phyloP scores from a whole-genome alignment of 2,888 invertebrate genomes.

The Nowickia ferox region DNA sequence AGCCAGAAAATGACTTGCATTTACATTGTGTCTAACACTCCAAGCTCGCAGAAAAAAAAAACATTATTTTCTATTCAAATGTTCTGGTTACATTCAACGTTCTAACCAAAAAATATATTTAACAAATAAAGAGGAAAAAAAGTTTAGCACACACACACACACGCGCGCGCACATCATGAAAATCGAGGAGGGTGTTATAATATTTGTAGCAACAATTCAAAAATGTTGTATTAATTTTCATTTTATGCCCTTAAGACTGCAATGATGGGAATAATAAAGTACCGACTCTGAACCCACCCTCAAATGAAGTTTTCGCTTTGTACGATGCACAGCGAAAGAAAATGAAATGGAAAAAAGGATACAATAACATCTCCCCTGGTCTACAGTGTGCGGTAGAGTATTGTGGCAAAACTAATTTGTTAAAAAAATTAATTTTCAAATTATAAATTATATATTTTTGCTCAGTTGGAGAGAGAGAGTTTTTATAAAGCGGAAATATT shows the following conservation, averaged over 20 bases:
- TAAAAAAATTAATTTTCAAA: conserved; percentile 20
- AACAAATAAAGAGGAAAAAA: not conserved
- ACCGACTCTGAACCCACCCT: conserved; percentile 28
- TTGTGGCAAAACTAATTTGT: conserved; percentile 72
- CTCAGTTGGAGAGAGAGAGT: not conserved
- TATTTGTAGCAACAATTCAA: conserved; percentile 66
- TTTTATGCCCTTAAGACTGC: conserved; percentile 67
- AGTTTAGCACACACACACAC: not conserved
- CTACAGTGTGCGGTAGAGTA: conserved; percentile 61
- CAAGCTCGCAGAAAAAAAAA: conserved; percentile 31
- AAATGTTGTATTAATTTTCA: conserved; percentile 69
- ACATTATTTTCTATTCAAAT: conserved; percentile 38
- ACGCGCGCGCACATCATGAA: not conserved
- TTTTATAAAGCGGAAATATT: not conserved
- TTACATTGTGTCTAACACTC: conserved; percentile 52
- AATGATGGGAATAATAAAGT: conserved; percentile 65
- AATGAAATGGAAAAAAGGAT: conserved; percentile 58
- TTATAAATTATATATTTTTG: conserved; percentile 32
- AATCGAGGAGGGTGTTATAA: conserved; percentile 65
- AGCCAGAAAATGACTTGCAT: conserved; percentile 47
- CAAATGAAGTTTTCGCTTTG: not conserved
- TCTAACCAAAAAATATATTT: not conserved
- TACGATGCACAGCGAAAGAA: conserved; percentile 2
- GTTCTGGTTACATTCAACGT: conserved; percentile 12
- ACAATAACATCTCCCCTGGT: conserved; percentile 67